phyloP scores from a whole-genome alignment of 2,888 invertebrate species.

The Agrochola circellaris region DNA sequence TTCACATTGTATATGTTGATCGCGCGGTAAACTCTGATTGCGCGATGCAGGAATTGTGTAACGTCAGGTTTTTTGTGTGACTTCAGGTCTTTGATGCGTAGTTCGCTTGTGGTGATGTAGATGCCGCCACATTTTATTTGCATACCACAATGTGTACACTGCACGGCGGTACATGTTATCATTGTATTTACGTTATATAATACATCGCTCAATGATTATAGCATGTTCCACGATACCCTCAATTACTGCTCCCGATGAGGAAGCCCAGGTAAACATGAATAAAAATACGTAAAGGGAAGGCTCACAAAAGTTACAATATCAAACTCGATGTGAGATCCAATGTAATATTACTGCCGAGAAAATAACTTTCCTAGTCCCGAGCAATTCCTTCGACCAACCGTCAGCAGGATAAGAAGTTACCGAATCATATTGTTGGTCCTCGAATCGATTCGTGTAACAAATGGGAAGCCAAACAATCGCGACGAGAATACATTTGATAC shows the following conservation, averaged over 20 bases:
- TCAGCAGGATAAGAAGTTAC: slow-evolving; percentile 25
- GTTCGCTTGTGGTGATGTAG: too few relatives aligned
- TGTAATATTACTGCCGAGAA: neutral
- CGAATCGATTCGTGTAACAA: slow-evolving; percentile 28
- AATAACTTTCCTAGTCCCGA: neutral
- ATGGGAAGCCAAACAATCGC: slow-evolving; percentile 44
- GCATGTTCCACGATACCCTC: too few relatives aligned
- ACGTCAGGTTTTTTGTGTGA: too few relatives aligned
- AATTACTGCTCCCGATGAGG: neutral
- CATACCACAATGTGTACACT: too few relatives aligned
- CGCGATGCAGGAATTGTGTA: too few relatives aligned
- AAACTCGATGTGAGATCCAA: slow-evolving; percentile 2
- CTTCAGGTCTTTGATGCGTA: too few relatives aligned
- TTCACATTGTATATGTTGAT: too few relatives aligned
- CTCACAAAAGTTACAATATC: neutral
- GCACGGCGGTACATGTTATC: too few relatives aligned
- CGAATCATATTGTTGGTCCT: slow-evolving; percentile 4
- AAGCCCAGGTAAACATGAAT: neutral
- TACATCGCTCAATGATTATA: too few relatives aligned
- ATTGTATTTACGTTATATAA: too few relatives aligned
- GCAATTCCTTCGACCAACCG: neutral
- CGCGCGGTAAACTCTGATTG: too few relatives aligned
- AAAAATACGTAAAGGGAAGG: neutral
- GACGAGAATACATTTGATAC: slow-evolving; percentile 22
- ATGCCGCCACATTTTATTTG: too few relatives aligned